Base-by-base conservation (phyloP, 2,113 vertebrate genomes). In the Sminthopsis crassicaudata region DNA sequence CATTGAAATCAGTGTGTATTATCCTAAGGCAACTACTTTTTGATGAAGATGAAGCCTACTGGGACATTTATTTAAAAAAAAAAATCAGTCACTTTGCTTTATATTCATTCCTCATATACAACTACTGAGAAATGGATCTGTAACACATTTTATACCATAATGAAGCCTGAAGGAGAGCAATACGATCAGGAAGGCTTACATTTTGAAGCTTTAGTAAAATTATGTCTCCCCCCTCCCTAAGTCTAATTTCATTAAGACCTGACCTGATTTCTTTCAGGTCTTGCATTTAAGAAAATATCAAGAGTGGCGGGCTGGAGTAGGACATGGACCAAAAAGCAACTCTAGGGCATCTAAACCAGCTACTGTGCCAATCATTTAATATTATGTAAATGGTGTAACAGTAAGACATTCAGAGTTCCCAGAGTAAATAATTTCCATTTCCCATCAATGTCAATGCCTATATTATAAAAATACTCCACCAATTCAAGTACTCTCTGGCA, bases 371-470 rank as follows among this genome's bases (percentile, higher is more conserved):
- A 94, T 92, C 42, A 96, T 51, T 90, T 89, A 91, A 57, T 46
- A 12, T 51, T 91, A 94, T 53, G 36, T 14, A 91, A 95, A 95
- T 91, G 46, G 84, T 55, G 53, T 25, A 36, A 94, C 50, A 93
- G 36, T 25, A 53, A 88, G 23, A 89, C 0, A 89, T 55, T 93
- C 89, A 94, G 92, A 11, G 0, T 88, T 92, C 42, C 36, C 26
- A n/a, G 42, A 46, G 54, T 90, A 96, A 96, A 93, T 53, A 89
- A 94, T 57, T 89, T 91, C 27, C 46, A 48, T 46, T 96, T 94
- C 53, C 27, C 88, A 95, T 53, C 53, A 94, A 91, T 52, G 57
- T 12, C 95, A 92, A 50, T n/a, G 10, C 90, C 30, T 91, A 91
- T 84, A 42, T 84, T 42, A 42, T 84, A 84, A 84, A 95, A 60